phyloP scores from a whole-genome alignment of 2,888 invertebrate species.

The Harpalus rubripes region DNA sequence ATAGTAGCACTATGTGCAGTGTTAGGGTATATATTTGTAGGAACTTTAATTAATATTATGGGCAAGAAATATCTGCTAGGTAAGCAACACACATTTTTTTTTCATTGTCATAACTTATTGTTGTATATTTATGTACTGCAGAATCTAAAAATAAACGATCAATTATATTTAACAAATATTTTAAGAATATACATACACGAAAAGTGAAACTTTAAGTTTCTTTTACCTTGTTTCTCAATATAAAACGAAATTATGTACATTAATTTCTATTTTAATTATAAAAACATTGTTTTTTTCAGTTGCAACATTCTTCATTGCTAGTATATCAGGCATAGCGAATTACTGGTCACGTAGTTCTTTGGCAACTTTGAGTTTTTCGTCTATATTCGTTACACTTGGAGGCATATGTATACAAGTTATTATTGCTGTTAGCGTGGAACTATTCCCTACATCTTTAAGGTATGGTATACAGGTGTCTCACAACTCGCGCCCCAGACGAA shows the following conservation, averaged over 20 bases:
- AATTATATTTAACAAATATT: no score
- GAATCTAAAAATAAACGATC: no score
- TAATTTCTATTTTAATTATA: neutral
- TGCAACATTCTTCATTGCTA: slow-evolving; percentile 70
- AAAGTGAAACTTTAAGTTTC: no score
- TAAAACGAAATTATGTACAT: no score
- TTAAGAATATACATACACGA: no score
- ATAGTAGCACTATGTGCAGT: slow-evolving; percentile 83
- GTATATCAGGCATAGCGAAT: slow-evolving; percentile 78
- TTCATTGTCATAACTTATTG: no score
- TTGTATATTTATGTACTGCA: no score
- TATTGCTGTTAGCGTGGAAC: slow-evolving; percentile 82
- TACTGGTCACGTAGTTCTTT: slow-evolving; percentile 80
- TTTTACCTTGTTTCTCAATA: no score
- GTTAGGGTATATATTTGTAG: slow-evolving; percentile 82
- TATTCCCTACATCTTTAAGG: slow-evolving; percentile 85
- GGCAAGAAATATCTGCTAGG: slow-evolving; percentile 80
- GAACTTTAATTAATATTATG: slow-evolving; percentile 77
- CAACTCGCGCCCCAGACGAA: no score
- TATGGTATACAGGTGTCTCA: slow-evolving; percentile 74
- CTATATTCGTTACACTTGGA: slow-evolving; percentile 79
- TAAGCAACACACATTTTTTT: slow-evolving; percentile 70
- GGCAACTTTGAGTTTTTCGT: slow-evolving; percentile 80
- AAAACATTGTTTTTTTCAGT: slow-evolving; percentile 48
- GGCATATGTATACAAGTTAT: slow-evolving; percentile 82